These are phyloP conservation scores for Stegostoma tigrinum DNA, from an alignment of 2,113 vertebrate genomes.

Conservation along the genomic window DNA sequence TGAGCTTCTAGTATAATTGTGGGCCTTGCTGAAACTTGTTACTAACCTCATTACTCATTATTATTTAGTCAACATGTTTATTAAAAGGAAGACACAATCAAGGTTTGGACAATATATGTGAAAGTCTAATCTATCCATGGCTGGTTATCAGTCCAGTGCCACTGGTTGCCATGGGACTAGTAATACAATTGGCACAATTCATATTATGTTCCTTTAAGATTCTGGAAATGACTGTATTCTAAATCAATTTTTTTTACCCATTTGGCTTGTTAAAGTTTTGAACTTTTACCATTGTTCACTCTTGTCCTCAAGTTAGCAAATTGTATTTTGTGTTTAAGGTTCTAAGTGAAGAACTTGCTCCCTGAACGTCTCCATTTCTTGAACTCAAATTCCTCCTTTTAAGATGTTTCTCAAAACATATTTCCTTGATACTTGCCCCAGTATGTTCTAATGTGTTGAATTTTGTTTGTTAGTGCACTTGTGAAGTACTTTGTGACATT, in stretches of 20 bases:
- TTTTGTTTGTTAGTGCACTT: not conserved
- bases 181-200: not conserved
- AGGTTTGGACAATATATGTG: not conserved
- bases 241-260: not conserved
- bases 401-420: not conserved
- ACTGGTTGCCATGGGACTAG: not conserved
- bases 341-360: not conserved
- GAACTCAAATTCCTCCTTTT: not conserved
- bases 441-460: not conserved
- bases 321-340: not conserved
- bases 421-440: not conserved
- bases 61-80: not conserved
- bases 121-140: not conserved
- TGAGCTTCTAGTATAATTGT: not conserved
- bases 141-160: not conserved
- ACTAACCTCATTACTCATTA: not conserved
- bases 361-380: not conserved
- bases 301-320: not conserved
- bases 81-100: not conserved
- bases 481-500: not conserved
- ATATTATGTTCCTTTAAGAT: not conserved
- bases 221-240: not conserved
- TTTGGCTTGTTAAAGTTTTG: not conserved
- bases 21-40: not conserved
- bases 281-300: not conserved